phyloP scores from a whole-genome alignment of 2,113 vertebrate genomes.

The Malurus elegans region DNA sequence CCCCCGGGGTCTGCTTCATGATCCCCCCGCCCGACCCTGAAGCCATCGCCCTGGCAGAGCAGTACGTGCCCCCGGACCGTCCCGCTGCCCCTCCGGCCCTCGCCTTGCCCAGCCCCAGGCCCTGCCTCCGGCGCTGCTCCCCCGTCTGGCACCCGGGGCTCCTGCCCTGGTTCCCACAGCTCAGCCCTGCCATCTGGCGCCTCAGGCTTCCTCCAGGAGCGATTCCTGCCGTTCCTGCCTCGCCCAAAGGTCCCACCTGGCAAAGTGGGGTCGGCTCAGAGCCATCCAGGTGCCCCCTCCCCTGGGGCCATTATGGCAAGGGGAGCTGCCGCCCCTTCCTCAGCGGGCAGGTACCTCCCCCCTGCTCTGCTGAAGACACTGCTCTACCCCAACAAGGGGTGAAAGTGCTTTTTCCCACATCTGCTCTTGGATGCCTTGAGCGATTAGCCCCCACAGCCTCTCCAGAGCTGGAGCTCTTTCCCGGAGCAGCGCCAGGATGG shows the following conservation, averaged over 20 bases:
- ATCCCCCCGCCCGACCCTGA: slow-evolving; percentile 89
- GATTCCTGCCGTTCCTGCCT: neutral
- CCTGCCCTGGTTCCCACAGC: neutral
- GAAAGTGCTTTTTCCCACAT: neutral
- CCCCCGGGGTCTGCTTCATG: slow-evolving; percentile 89
- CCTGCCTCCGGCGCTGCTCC: neutral
- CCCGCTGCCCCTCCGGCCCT: neutral
- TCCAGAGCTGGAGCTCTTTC: neutral
- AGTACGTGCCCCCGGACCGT: slow-evolving; percentile 68
- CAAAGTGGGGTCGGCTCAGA: neutral
- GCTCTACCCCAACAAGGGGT: fast-evolving
- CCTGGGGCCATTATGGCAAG: fast-evolving
- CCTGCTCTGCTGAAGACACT: too few relatives aligned
- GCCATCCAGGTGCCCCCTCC: neutral
- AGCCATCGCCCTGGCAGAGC: slow-evolving; percentile 78
- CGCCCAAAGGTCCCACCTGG: neutral
- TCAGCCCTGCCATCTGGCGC: fast-evolving
- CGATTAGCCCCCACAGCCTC: neutral
- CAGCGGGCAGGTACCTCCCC: neutral
- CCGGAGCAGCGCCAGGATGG: fast-evolving
- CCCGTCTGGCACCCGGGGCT: neutral
- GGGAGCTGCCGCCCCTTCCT: neutral
- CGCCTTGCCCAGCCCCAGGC: neutral
- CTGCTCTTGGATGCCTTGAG: neutral
- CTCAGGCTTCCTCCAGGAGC: neutral